phyloP scores from a whole-genome alignment of 37 sponge, comb jelly and placozoan species.

The Oscarella lobularis region DNA sequence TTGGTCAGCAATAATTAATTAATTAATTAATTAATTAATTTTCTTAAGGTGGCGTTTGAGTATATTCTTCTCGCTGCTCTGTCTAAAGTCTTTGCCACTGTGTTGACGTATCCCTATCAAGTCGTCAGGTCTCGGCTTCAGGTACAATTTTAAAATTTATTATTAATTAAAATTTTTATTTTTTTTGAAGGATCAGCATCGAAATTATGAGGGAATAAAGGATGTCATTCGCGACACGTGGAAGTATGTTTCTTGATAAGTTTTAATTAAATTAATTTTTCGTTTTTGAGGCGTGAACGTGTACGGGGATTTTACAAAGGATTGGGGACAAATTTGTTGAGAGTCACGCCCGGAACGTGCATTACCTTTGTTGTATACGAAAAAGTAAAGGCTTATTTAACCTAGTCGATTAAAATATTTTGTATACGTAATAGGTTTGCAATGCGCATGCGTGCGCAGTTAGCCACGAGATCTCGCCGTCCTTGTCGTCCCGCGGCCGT shows the following conservation, averaged over 20 bases:
- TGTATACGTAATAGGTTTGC: no score
- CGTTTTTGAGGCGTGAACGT: slow-evolving; percentile 46
- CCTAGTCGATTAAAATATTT: no score
- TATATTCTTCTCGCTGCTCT: slow-evolving; percentile 71
- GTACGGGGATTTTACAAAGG: slow-evolving; percentile 84
- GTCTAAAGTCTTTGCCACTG: slow-evolving; percentile 70
- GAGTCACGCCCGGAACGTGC: slow-evolving; percentile 86
- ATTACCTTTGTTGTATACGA: slow-evolving; percentile 90
- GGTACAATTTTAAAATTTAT: no score
- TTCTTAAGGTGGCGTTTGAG: slow-evolving; percentile 28
- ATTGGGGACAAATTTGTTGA: slow-evolving; percentile 51
- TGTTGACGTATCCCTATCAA: slow-evolving; percentile 83
- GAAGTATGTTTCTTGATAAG: no score
- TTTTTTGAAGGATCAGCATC: background rate
- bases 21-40: no score
- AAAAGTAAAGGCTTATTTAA: no score
- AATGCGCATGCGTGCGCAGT: no score
- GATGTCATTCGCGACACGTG: background rate
- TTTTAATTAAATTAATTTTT: background rate
- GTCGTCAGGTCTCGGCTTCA: slow-evolving; percentile 82
- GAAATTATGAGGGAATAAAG: background rate
- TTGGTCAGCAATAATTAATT: no score
- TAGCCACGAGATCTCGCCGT: no score
- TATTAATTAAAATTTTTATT: background rate
- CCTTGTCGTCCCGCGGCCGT: no score